These are phyloP conservation scores for Aplodontia rufa DNA, from an alignment of 2,113 vertebrate genomes.

Conservation along the genomic window DNA sequence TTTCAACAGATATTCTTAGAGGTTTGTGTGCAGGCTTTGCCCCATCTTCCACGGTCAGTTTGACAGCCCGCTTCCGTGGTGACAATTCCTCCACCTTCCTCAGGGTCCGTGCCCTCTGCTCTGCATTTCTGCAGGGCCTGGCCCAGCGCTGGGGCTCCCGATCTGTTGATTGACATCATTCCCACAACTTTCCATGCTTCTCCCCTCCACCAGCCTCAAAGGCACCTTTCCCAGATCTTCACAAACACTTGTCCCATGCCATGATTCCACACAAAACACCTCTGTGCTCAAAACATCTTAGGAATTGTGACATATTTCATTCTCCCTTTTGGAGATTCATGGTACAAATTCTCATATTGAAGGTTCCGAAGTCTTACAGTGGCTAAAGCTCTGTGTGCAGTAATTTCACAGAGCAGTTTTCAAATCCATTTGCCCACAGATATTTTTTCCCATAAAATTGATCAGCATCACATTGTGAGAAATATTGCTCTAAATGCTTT, in stretches of 20 bases:
- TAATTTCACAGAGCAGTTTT: neutral
- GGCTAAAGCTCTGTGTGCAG: neutral
- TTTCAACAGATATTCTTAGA: neutral
- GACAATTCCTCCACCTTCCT: neutral
- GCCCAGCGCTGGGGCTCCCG: neutral
- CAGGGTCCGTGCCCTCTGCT: neutral
- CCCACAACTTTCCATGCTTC: neutral
- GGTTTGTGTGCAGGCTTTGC: neutral
- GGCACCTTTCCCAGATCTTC: neutral
- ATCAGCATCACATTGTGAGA: neutral
- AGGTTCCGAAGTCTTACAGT: neutral
- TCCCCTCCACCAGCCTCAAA: neutral
- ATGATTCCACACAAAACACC: neutral
- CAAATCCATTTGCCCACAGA: neutral
- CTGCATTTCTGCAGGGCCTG: neutral
- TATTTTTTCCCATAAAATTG: conserved; percentile 6
- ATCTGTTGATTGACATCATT: neutral
- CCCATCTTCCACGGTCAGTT: neutral
- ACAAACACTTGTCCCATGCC: neutral
- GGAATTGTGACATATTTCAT: neutral
- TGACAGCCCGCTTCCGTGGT: neutral
- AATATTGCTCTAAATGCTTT: neutral
- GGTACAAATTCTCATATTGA: neutral
- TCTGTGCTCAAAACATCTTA: neutral
- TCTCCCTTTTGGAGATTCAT: neutral